phyloP scores from a whole-genome alignment of 2,888 invertebrate species.

The Cacoxenus indagator region DNA sequence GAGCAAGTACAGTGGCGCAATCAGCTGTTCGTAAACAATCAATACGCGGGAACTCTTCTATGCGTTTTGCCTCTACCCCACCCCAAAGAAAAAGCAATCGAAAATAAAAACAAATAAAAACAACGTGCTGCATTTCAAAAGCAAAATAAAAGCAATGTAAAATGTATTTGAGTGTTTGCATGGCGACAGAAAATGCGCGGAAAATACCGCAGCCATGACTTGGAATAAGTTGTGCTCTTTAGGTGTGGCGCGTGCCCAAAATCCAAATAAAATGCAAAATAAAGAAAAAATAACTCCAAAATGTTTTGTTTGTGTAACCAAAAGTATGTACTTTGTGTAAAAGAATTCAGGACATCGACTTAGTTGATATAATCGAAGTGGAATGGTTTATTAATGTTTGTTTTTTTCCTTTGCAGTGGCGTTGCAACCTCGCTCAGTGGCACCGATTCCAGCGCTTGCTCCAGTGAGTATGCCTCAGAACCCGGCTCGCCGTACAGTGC shows the following conservation, averaged over 20 bases:
- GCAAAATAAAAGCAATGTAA: not conserved
- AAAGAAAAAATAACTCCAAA: not conserved
- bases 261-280: not conserved
- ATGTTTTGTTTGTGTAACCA: slow-evolving; percentile 13
- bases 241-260: slow-evolving; percentile 19
- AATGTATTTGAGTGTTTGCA: not conserved
- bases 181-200: not conserved
- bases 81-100: slow-evolving; percentile 22
- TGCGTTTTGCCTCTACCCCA: slow-evolving; percentile 14
- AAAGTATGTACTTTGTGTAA: not conserved
- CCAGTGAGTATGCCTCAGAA: slow-evolving; percentile 85
- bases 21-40: slow-evolving; percentile 42
- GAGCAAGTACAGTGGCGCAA: not conserved
- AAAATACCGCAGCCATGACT: not conserved
- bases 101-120: slow-evolving; percentile 20
- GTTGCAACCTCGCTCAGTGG: slow-evolving; percentile 85
- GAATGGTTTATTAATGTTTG: slow-evolving; percentile 16
- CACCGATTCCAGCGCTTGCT: slow-evolving; percentile 77
- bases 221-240: not conserved
- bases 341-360: not conserved
- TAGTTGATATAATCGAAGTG: not conserved
- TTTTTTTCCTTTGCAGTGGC: slow-evolving; percentile 76
- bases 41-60: slow-evolving; percentile 25
- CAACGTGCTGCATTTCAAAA: not conserved
- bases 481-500: slow-evolving; percentile 85